Evolutionary conservation across 2,797 vertebrate species (phyloP).

Genomic region (Pangasius sanitwongsei): DNA sequence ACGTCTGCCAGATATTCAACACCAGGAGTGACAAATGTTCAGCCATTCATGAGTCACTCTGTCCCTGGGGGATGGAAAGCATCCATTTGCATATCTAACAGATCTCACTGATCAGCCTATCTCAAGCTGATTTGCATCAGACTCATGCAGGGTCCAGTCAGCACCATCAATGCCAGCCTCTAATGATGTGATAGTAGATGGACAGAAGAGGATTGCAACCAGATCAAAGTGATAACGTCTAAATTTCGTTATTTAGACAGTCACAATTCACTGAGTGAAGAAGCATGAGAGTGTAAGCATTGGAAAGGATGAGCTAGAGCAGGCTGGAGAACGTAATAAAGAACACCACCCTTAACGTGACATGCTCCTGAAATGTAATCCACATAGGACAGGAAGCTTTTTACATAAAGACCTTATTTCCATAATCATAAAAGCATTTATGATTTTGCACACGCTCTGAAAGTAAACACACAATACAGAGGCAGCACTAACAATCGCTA

Average conservation of each 20-base stretch:
- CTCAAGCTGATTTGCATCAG: conserved; percentile 26
- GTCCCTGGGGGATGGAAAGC: conserved; percentile 7
- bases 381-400: background rate
- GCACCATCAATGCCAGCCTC: conserved; percentile 2
- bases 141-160: conserved; percentile 8
- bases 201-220: background rate
- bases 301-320: background rate
- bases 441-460: background rate
- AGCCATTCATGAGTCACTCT: conserved; percentile 29
- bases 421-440: background rate
- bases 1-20: conserved; percentile 45
- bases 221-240: background rate
- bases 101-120: conserved; percentile 37
- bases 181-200: background rate
- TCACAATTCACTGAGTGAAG: background rate
- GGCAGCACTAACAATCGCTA: background rate
- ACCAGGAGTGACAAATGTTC: conserved; percentile 24
- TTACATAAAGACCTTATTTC: background rate
- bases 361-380: background rate
- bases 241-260: background rate
- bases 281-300: background rate
- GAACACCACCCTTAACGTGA: background rate
- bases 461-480: background rate
- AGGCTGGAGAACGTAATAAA: background rate
- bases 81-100: conserved; percentile 51